Evolutionary conservation across 2,113 vertebrate genomes (phyloP), one percentile per base, ranked within the genome.

Genomic region (Hippopotamus amphibius): DNA sequence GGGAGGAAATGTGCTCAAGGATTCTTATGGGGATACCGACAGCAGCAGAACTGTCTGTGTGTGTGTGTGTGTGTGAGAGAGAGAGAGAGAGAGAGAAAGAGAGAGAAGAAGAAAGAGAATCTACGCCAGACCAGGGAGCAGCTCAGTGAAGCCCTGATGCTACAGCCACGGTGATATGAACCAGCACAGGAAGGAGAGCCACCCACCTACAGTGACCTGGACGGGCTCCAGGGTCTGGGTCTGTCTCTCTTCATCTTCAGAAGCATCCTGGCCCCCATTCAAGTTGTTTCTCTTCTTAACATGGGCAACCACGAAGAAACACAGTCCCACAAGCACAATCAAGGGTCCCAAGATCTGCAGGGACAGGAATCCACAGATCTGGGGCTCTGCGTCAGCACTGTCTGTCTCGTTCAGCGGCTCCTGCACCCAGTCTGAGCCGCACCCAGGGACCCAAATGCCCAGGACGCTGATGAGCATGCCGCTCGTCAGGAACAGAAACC

Each of bases 261-360:
- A 94, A 74, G 97, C 91, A n/a, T 98, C 98, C 92, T 98, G 97
- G 46, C 5, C 91, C n/a, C 91, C 90, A 93, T 76, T 97, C 94
- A 98, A 95, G 92, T 98, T 96, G 95, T 96, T 98, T 95, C 97
- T 99, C 97, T 98, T 99, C 98, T 99, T 99, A 82, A 99, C 94
- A 21, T 99, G 99, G 96, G 99, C 99, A 63, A 98, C 98, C 96
- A 99, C 98, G 0, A 99, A 99, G 98, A 99, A 99, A 96, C 98
- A 99, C 94, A 99, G 93, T 28, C 99, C 99, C 97, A 99, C 97
- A 10, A 99, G 98, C 81, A 99, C 98, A 94, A 99, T 98, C 96
- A 99, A 96, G 53, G 99, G 99, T 68, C 99, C 99, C 98, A 99
- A 96, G 97, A 99, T 99, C 96, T 99, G 99, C 84, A 99, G 97